Evolutionary conservation across 2,888 invertebrate genomes (phyloP), one percentile per base, ranked within the genome.

Genomic region (Cenopis cana): DNA sequence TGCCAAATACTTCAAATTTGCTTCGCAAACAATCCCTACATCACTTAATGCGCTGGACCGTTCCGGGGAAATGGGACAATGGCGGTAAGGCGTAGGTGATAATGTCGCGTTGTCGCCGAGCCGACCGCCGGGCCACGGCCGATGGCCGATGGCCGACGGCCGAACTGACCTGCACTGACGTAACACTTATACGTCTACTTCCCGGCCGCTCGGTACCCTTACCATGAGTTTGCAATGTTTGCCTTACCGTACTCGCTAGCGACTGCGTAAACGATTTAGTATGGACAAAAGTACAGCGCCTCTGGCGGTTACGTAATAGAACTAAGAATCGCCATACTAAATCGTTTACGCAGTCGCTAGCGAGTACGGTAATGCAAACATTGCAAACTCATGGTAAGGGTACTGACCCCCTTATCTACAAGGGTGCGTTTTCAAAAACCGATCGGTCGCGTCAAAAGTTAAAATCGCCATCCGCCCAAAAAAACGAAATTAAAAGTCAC

Each of bases 1-100:
- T 38, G 61, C 68, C 56, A 62, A 69, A 62, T 69, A 62, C 49
- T 62, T 57, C 24, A 57, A 52, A 57, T 49, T 57, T 50, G 29
- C 54, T 46, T 29, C 24, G 12, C 64, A 57, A 62, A 68, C 52
- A 59, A 55, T 33, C 56, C 57, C 49, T 38, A 50, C 50, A 38
- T 67, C 66, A 18, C 46, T 67, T 49, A 57, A 57, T 56, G 17
- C 61, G 41, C 41, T 54, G 54, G 54, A 20, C 54, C 54, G 61
- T 17, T n/a, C 46, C 46, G 4, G 46, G 20, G 54, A 20, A 55
- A 36, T 36, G 50, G 36, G 17, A 56, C 62, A 54, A 56, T 56
- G 36, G 20, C 61, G 24, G 56, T 59, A 55, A 61, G 61, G 46
- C 55, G 46, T 61, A 69, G 62, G 62, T 62, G 69, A 62, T 50